Percentiles rank a stretch among this genome's conserved stretches.
Conservation (phyloP, 2,113 vertebrate genomes). For the Hirundichthys speculiger region DNA sequence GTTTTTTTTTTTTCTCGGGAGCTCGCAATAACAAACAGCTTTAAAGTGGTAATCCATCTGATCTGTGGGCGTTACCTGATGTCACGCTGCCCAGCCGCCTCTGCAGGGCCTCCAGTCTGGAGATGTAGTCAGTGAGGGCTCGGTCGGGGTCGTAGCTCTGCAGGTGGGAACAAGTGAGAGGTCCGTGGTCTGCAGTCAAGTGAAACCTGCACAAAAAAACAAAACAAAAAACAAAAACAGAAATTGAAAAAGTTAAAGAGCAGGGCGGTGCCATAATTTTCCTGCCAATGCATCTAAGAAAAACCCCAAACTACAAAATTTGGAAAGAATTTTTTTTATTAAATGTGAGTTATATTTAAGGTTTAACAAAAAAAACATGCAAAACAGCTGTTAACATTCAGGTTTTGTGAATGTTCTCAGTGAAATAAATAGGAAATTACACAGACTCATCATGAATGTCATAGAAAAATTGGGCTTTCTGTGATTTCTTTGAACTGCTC, state of each 20-base stretch:
- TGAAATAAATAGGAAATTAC: too few relatives aligned
- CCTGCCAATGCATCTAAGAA: too few relatives aligned
- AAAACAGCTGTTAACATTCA: neutral
- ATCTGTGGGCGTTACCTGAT: constrained; percentile 80
- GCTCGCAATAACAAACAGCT: too few relatives aligned
- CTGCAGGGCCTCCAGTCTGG: constrained; percentile 92
- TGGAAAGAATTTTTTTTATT: too few relatives aligned
- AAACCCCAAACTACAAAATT: too few relatives aligned
- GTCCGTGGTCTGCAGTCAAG: constrained; percentile 75
- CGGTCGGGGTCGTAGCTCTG: constrained; percentile 96
- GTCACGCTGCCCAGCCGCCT: constrained; percentile 90
- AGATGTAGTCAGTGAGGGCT: constrained; percentile 94
- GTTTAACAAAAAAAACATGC: neutral
- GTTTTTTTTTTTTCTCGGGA: too few relatives aligned
- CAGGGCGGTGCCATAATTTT: too few relatives aligned
- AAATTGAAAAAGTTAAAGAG: too few relatives aligned
- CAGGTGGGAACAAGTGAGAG: constrained; percentile 88
- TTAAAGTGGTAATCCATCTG: neutral
- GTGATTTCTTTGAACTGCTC: too few relatives aligned
- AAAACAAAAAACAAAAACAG: neutral
- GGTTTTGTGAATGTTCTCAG: neutral
- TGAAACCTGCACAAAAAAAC: constrained; percentile 78
- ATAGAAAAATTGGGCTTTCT: too few relatives aligned
- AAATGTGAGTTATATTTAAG: too few relatives aligned
- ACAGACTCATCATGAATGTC: too few relatives aligned